Base-by-base conservation (phyloP, 2,888 invertebrate species). In the Cerceris ruficornis region DNA sequence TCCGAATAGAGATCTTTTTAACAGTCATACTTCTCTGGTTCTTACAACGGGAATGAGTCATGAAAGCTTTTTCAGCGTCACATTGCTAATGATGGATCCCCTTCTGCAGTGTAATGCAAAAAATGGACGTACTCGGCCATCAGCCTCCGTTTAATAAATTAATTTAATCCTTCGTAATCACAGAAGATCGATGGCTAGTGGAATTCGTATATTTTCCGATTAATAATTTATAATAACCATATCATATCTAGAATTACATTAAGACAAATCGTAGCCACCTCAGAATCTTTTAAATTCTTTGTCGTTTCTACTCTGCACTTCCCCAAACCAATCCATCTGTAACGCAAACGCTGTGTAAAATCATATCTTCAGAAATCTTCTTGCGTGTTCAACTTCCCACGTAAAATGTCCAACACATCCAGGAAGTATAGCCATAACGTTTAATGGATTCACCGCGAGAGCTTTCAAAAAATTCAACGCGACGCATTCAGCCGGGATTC, bases 31-130 rank as follows among this genome's bases (percentile, higher is more conserved):
- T 52, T 60, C 46, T 39, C 9, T 54, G 15, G 55, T 28, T 43
- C 13, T 39, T n/a, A 11, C 59, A 39, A 52, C 15, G 7, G 57
- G n/a, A 13, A 41, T 74, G 79, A 80, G 49, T 80, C 78, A 80
- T 50, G 69, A 50, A 41, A 74, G 42, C 55, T 61, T 62, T 74
- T 69, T 57, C 43, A 54, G 59, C 15, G 55, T 70, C 52, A 8
- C 55, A 50, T 50, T 58, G 39, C 42, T 59, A 57, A 73, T 43
- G 57, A 49, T 41, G 28, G 39, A 39, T 42, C 13, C 8, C 41
- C 62, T 77, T 76, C 55, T 72, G 77, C 77, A 57, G 52, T 46
- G 78, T 73, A 77, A 77, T 8, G 68, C 60, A 11, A 14, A 13
- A 17, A 61, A 60, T 15, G 42, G 46, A 46, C 6, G 43, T 52